Evolutionary conservation across 2,797 vertebrate genomes (phyloP), one percentile per base, ranked within the genome.

Genomic region (Myotis findleyi): DNA sequence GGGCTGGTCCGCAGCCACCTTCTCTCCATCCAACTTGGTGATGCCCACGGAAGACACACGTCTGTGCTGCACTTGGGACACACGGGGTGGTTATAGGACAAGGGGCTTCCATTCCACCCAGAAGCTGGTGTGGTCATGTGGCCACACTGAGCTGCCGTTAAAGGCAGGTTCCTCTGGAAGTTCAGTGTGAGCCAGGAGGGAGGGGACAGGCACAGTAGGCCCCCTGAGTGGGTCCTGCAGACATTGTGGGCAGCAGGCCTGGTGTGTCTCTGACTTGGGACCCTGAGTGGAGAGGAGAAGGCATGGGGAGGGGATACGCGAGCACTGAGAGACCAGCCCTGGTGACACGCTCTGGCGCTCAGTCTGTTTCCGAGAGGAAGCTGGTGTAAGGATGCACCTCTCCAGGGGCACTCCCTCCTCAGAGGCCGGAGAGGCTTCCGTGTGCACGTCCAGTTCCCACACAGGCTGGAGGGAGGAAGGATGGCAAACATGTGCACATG

Each of bases 1-100:
- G 13, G 55, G 44, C 49, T 18, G n/a, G 1, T 47, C 64, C 20
- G 14, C 53, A 55, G 76, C 25, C 16, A 5, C 73, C 72, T 89
- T 76, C 90, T 92, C 57, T 33, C 21, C 2, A 62, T 51, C 71
- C 6, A 25, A 87, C 84, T 76, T 38, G 9, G 27, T 49, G 95
- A 93, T 73, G 83, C 93, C 68, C 88, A 93, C 89, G 75, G 92
- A 93, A 96, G 89, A 89, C 75, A 18, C 57, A 44, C 51, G 81
- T 84, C 57, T 57, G 18, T 30, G 27, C 64, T 80, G 69, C 33
- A 13, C 83, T 90, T 94, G 75, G 94, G 91, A 92, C 86, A 91
- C 90, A n/a, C 38, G 23, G 62, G 53, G 21, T 10, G 92, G 96
- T 59, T 79, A 33, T 66, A 91, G 85, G 75, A 68, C 82, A 13